These are phyloP conservation scores for Platerodrilus igneus DNA, from an alignment of 2,888 invertebrate genomes.

Conservation along the genomic window DNA sequence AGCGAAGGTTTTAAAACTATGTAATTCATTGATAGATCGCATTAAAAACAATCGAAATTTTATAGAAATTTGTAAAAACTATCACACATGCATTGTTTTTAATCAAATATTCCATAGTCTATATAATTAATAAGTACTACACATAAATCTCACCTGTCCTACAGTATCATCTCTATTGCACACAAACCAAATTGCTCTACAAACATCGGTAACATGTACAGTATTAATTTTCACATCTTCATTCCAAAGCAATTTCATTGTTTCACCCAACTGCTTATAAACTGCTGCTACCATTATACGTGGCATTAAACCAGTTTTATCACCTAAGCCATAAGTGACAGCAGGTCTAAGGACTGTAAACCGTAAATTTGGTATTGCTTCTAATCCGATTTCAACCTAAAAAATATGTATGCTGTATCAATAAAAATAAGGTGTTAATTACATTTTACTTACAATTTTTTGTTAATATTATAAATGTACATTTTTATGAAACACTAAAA, in stretches of 20 bases:
- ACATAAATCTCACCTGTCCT: slow-evolving; percentile 38
- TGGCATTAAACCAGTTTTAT: slow-evolving; percentile 76
- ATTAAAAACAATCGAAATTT: too few relatives aligned
- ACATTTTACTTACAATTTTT: too few relatives aligned
- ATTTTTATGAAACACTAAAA: neutral
- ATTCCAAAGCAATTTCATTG: slow-evolving; percentile 90
- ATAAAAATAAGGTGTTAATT: neutral
- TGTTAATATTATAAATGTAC: too few relatives aligned
- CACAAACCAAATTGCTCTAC: slow-evolving; percentile 74
- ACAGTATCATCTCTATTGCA: slow-evolving; percentile 39
- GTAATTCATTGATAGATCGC: too few relatives aligned
- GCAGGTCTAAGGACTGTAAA: slow-evolving; percentile 80
- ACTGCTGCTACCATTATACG: slow-evolving; percentile 81
- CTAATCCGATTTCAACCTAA: slow-evolving; percentile 70
- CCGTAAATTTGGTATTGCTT: slow-evolving; percentile 61
- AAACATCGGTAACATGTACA: slow-evolving; percentile 81
- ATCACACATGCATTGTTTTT: too few relatives aligned
- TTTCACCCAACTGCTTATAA: slow-evolving; percentile 82
- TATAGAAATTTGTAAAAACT: too few relatives aligned
- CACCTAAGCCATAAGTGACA: slow-evolving; percentile 81
- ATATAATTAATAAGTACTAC: slow-evolving; percentile 9
- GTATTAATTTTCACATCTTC: slow-evolving; percentile 81
- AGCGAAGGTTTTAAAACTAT: too few relatives aligned
- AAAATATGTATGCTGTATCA: slow-evolving; percentile 10
- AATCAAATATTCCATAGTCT: too few relatives aligned